A percentile compares a stretch with the other conserved stretches of the same genome.
Evolutionary conservation across 2,113 vertebrate species (phyloP).

Genomic region (Odocoileus hemionus): DNA sequence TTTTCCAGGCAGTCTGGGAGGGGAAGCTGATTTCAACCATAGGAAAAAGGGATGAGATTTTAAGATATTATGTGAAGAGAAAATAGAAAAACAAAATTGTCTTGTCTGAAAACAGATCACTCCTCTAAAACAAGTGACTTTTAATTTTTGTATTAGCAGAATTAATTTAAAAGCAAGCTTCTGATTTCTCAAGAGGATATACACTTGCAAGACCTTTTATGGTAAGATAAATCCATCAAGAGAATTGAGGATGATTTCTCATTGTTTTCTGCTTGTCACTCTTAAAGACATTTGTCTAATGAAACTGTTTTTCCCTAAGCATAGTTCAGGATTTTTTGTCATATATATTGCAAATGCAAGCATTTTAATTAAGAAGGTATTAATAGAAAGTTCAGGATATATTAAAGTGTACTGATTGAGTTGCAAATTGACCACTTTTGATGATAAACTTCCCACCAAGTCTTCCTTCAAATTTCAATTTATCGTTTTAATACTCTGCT

Average conservation of each 20-base stretch:
- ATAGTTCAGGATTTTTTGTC: not conserved
- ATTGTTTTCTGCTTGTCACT: not conserved
- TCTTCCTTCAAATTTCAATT: not conserved
- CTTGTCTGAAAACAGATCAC: not conserved
- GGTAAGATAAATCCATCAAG: not conserved
- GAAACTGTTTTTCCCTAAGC: not conserved
- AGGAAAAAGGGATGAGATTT: not conserved
- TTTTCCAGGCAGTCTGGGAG: not conserved
- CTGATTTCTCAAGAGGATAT: not conserved
- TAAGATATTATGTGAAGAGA: not conserved
- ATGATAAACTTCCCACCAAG: not conserved
- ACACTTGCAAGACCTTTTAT: not conserved
- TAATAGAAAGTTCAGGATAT: not conserved
- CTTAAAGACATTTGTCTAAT: not conserved
- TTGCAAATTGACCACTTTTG: not conserved
- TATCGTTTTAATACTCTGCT: not conserved
- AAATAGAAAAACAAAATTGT: not conserved
- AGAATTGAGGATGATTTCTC: not conserved
- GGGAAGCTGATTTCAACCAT: not conserved
- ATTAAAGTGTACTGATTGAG: not conserved
- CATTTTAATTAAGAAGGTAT: conserved; percentile 1
- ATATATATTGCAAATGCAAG: not conserved
- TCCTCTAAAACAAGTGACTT: not conserved
- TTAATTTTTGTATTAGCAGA: not conserved
- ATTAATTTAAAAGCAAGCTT: not conserved